Conservation (phyloP, 1,140 invertebrate species). For the Cydia pomonella region DNA sequence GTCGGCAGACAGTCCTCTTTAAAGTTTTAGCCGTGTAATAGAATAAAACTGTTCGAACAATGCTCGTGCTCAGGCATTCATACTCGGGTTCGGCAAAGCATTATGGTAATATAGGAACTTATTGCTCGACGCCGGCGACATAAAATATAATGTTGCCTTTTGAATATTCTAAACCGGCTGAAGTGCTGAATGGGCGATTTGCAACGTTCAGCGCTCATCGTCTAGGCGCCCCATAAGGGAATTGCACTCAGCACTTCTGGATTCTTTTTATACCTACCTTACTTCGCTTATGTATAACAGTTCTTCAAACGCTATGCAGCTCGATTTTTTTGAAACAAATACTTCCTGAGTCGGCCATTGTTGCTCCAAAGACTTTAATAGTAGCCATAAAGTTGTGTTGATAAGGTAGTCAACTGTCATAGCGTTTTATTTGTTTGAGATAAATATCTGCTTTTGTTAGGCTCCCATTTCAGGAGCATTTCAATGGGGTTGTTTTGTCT, state of each 20-base stretch:
- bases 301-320: neutral
- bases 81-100: constrained; percentile 51
- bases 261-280: constrained; percentile 23
- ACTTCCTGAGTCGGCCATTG: neutral
- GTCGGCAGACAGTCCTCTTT: constrained; percentile 66
- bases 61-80: constrained; percentile 62
- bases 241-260: constrained; percentile 41
- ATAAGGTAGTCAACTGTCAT: constrained; percentile 32
- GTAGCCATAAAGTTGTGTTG: constrained; percentile 30
- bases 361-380: constrained; percentile 31
- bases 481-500: constrained; percentile 26
- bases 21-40: constrained; percentile 74
- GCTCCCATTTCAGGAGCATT: constrained; percentile 17
- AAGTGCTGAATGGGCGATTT: constrained; percentile 45
- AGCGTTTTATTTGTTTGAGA: constrained; percentile 29
- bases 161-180: constrained; percentile 61
- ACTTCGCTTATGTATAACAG: constrained; percentile 13
- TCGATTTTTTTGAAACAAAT: constrained; percentile 26
- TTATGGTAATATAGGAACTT: constrained; percentile 65
- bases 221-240: constrained; percentile 36
- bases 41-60: constrained; percentile 77
- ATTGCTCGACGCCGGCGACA: constrained; percentile 52
- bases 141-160: constrained; percentile 60
- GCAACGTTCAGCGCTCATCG: constrained; percentile 34
- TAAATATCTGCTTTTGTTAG: constrained; percentile 32